Evolutionary conservation across 2,113 vertebrate species (phyloP), one percentile per base, ranked within the genome.

Genomic region (Planiliza haematocheilus): DNA sequence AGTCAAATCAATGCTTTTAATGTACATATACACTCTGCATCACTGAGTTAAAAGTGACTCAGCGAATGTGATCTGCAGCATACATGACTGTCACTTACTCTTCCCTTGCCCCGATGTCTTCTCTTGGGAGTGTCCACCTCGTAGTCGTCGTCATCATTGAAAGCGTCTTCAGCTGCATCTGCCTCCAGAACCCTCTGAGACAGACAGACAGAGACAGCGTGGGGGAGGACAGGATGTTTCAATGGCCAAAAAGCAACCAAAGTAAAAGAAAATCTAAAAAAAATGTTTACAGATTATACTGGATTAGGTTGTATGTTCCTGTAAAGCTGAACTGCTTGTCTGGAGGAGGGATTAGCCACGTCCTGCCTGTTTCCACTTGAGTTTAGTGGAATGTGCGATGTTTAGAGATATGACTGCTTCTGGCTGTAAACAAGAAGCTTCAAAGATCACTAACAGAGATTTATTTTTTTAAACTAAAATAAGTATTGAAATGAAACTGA

Each of bases 51-150:
- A 34, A 17, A 4, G 51, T 10, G 20, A 53, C 4, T n/a, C n/a
- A n/a, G n/a, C 51, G 46, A 57, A 16, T 46, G 30, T 30, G 30
- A 39, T n/a, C 43, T 17, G 18, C 37, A 39, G 10, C 43, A 12
- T 24, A 12, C 4, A 43, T 11, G 10, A 55, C 18, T 8, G 45
- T 36, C 37, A 79, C 96, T 95, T 91, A 99, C 98, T 94, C 97
- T 94, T 92, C 98, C 97, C 94, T 98, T 96, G 83, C 95, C 96
- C 89, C 96, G 95, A 81, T 97, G 97, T 93, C 98, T 98, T 86
- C 95, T 92, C 89, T 97, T 99, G 60, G 97, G 97, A 90, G 96
- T 94, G 93, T 99, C 97, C 89, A 96, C 96, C 91, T 99, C 97
- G 70, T 94, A 95, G 84, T 99, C 97, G 2, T 99, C 97, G 50